A percentile compares a stretch with the other conserved stretches of the same genome.
Conservation (phyloP, 2,888 invertebrate species). For the Pheosia gnoma region DNA sequence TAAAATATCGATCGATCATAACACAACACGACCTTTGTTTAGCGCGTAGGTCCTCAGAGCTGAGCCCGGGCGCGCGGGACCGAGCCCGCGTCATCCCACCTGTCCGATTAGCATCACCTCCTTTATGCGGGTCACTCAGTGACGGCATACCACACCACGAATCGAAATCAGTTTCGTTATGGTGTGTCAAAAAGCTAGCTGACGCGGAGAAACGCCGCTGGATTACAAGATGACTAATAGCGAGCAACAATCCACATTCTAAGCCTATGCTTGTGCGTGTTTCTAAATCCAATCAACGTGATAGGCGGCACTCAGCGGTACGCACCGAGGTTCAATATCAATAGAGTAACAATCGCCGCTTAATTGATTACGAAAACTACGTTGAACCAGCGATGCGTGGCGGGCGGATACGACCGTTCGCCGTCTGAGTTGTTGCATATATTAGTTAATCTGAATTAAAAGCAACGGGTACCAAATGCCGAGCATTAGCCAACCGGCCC, state of each 20-base stretch:
- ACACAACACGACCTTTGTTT: slow-evolving; percentile 56
- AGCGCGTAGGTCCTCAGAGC: slow-evolving; percentile 44
- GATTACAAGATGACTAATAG: slow-evolving; percentile 75
- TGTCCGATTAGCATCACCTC: slow-evolving; percentile 82
- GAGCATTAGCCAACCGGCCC: slow-evolving; percentile 75
- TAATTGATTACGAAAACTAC: slow-evolving; percentile 77
- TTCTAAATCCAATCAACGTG: slow-evolving; percentile 69
- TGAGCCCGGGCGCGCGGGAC: slow-evolving; percentile 42
- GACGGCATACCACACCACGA: slow-evolving; percentile 67
- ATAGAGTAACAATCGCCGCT: slow-evolving; percentile 61
- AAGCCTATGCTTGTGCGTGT: slow-evolving; percentile 59
- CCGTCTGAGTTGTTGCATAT: slow-evolving; percentile 70
- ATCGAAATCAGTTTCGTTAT: slow-evolving; percentile 81
- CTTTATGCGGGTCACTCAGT: slow-evolving; percentile 74
- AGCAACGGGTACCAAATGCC: slow-evolving; percentile 69
- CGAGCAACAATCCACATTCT: slow-evolving; percentile 46
- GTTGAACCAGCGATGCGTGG: slow-evolving; percentile 32
- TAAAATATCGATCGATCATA: slow-evolving; percentile 67
- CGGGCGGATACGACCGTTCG: slow-evolving; percentile 47
- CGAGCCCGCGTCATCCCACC: slow-evolving; percentile 70
- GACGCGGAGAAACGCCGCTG: slow-evolving; percentile 65
- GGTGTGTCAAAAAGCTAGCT: slow-evolving; percentile 74
- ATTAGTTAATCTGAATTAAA: slow-evolving; percentile 76
- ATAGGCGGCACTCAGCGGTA: slow-evolving; percentile 72
- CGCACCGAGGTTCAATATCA: slow-evolving; percentile 66